These are phyloP conservation scores for Melanerpes aurifrons DNA, from an alignment of 2,113 vertebrate genomes.

Conservation along the genomic window DNA sequence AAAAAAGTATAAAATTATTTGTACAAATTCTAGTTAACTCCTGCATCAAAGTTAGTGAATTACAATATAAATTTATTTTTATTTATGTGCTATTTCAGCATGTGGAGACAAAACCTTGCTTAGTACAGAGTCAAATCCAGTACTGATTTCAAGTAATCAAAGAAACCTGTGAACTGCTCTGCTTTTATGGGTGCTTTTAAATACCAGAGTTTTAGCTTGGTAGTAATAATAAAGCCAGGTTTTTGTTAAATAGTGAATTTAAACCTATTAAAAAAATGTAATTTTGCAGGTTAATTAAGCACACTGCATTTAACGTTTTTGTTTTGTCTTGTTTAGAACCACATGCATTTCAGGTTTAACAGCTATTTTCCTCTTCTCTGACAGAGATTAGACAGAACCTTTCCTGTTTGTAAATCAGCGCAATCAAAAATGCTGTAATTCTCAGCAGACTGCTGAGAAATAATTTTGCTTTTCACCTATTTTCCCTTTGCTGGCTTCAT, in stretches of 20 bases:
- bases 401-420: background rate
- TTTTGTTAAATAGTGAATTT: background rate
- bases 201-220: background rate
- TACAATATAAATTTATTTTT: background rate
- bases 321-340: background rate
- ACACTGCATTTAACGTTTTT: background rate
- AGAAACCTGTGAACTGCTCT: background rate
- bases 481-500: background rate
- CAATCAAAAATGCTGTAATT: background rate
- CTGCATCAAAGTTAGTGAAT: background rate
- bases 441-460: background rate
- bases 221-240: background rate
- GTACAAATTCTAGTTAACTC: background rate
- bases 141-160: background rate
- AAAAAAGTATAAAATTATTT: background rate
- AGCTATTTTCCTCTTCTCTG: background rate
- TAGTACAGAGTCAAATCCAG: background rate
- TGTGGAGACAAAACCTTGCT: background rate
- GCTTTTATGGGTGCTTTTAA: background rate
- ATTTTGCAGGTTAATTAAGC: background rate
- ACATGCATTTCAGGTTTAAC: background rate
- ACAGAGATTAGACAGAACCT: background rate
- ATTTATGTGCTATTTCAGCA: background rate
- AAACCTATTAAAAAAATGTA: background rate
- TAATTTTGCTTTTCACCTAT: conserved; percentile 8